Evolutionary conservation across 1,140 invertebrate genomes (phyloP).

Genomic region (Aphaenogaster rudis): DNA sequence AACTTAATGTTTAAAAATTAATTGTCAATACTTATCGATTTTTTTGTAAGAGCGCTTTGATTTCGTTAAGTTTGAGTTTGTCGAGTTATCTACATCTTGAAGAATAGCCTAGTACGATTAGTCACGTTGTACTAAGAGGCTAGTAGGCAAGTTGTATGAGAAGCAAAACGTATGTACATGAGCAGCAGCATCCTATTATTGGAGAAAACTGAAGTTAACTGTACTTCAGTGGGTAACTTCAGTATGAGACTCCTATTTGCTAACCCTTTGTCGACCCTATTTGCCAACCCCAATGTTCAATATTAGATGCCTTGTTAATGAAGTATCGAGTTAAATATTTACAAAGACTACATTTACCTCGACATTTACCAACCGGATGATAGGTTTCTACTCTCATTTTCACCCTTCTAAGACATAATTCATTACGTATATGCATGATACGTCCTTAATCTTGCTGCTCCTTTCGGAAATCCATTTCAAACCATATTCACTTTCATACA

Average conservation of each 20-base stretch:
- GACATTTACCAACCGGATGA: not conserved
- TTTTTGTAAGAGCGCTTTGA: not conserved
- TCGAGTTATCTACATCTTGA: not conserved
- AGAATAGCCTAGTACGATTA: not conserved
- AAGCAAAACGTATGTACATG: slow-evolving; percentile 18
- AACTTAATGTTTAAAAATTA: not conserved
- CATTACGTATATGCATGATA: not conserved
- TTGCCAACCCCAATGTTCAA: slow-evolving; percentile 52
- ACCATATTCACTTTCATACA: not conserved
- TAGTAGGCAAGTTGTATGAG: not conserved
- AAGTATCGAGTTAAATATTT: slow-evolving; percentile 61
- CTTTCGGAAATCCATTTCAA: not conserved
- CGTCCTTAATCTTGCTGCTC: not conserved
- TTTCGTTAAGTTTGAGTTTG: not conserved
- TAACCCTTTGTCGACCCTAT: slow-evolving; percentile 53
- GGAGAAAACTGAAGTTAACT: slow-evolving; percentile 50
- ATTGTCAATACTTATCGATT: not conserved
- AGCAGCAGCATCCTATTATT: slow-evolving; percentile 18
- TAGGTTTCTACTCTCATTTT: slow-evolving; percentile 3
- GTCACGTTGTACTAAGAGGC: not conserved
- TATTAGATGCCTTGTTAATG: slow-evolving; percentile 51
- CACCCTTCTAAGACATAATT: slow-evolving; percentile 6
- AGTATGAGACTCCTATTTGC: slow-evolving; percentile 43
- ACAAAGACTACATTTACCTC: slow-evolving; percentile 12
- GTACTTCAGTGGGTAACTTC: slow-evolving; percentile 15